Evolutionary conservation across 2,113 vertebrate genomes (phyloP).

Genomic region (Eonycteris spelaea): DNA sequence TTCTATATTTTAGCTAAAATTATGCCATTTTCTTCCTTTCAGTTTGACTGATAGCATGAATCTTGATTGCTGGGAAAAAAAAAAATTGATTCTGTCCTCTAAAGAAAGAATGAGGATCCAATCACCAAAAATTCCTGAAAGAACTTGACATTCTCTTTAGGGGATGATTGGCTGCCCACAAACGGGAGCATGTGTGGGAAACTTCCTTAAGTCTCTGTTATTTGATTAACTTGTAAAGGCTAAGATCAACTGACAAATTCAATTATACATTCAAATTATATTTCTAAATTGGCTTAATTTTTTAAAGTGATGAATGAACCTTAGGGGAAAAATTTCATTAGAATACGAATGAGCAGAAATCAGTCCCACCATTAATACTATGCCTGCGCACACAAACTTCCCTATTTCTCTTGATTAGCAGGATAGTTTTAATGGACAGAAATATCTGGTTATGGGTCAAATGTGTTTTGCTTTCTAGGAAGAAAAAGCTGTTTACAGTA

Average conservation of each 20-base stretch:
- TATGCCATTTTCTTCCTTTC: slow-evolving; percentile 76
- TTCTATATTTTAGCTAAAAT: slow-evolving; percentile 78
- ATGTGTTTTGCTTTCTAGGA: slow-evolving; percentile 43
- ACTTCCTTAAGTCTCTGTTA: slow-evolving; percentile 71
- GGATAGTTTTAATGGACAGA: slow-evolving; percentile 8
- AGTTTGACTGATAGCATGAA: slow-evolving; percentile 60
- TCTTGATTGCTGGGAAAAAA: slow-evolving; percentile 70
- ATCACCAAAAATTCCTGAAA: slow-evolving; percentile 66
- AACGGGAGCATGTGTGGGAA: slow-evolving; percentile 58
- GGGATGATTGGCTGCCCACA: slow-evolving; percentile 48
- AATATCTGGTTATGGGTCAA: slow-evolving; percentile 14
- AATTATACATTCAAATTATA: slow-evolving; percentile 85
- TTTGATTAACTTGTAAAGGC: slow-evolving; percentile 82
- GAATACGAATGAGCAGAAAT: slow-evolving; percentile 67
- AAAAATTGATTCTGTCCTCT: slow-evolving; percentile 57
- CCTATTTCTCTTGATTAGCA: slow-evolving; percentile 28
- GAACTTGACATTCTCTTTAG: slow-evolving; percentile 64
- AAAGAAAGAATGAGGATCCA: slow-evolving; percentile 69
- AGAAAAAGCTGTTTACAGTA: neutral
- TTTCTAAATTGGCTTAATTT: slow-evolving; percentile 83
- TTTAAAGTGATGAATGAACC: slow-evolving; percentile 84
- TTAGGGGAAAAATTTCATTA: slow-evolving; percentile 67
- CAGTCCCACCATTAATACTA: slow-evolving; percentile 68
- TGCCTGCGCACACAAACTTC: neutral
- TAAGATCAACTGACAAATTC: slow-evolving; percentile 81